Evolutionary conservation across 53 echinoderm and acorn worm species (phyloP), one percentile per base, ranked within the genome.

Genomic region (Crossaster papposus): DNA sequence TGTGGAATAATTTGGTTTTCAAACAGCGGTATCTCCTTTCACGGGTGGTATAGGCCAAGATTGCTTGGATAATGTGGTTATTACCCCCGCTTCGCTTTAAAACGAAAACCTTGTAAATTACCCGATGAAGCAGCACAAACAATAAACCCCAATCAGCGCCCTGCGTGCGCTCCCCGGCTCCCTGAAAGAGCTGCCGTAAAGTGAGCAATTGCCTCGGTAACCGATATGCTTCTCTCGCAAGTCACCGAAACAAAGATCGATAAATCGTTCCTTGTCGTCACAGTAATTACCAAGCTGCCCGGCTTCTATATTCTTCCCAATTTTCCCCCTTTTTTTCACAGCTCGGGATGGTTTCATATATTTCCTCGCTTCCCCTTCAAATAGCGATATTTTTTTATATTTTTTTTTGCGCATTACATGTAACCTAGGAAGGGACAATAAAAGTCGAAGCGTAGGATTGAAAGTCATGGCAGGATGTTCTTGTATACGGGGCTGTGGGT

Each of bases 221-320:
- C 84, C 65, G 84, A 84, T 84, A 84, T 38, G 50, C 71, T 28
- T 28, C 44, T 44, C 65, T 52, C 84, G 51, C 65, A 51, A 20
- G 14, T 58, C 58, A 36, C 37, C 51, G 18, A 52, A 54, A 84
- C n/a, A 72, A 70, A 36, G 36, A 84, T 84, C 84, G 84, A 84
- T 84, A 72, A 84, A 84, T 84, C 84, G 84, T 84, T 72, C 6
- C 26, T 26, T 24, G 28, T 84, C 84, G 84, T 84, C 84, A 84
- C 84, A 84, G 84, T 84, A 84, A 84, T 84, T 84, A 84, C 81
- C 81, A 81, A 55, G 20, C 81, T 63, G 68, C 24, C 22, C 81
- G 33, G 23, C 34, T 17, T 31, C 81, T 81, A 58, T 81, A 58
- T 50, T 50, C 14, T 58, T 26, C 33, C 33, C 20, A 20, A 31